A percentile compares a stretch with the other conserved stretches of the same genome.
phyloP scores from a whole-genome alignment of 2,797 vertebrate genomes.

The Pogonophryne albipinna region DNA sequence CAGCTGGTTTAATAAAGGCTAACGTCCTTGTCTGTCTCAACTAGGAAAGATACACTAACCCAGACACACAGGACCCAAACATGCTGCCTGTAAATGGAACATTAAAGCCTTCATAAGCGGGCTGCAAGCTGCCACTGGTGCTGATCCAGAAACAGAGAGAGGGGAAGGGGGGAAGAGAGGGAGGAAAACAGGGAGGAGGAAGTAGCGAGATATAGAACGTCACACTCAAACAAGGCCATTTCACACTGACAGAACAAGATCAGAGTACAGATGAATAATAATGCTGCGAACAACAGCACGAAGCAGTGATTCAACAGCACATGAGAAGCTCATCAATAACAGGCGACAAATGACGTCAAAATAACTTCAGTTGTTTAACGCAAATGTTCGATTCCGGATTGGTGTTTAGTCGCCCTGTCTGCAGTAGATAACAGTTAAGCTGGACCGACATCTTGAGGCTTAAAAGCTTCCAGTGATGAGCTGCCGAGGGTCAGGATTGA shows the following conservation, averaged over 20 bases:
- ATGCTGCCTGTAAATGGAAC: conserved; percentile 69
- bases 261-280: conserved; percentile 34
- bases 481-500: conserved; percentile 36
- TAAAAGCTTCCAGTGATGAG: conserved; percentile 57
- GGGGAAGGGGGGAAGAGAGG: not conserved
- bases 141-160: conserved; percentile 47
- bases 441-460: conserved; percentile 59
- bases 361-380: conserved; percentile 26
- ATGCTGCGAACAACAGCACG: conserved; percentile 22
- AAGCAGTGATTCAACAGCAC: conserved; percentile 12
- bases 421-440: conserved; percentile 44
- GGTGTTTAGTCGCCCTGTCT: not conserved
- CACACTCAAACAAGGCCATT: conserved; percentile 54
- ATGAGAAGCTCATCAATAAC: conserved; percentile 31
- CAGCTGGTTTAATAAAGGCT: conserved; percentile 65
- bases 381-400: conserved; percentile 19
- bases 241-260: conserved; percentile 50
- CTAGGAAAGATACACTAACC: conserved; percentile 34
- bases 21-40: conserved; percentile 51
- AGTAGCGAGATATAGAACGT: conserved; percentile 31
- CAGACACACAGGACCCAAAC: conserved; percentile 32
- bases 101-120: conserved; percentile 75
- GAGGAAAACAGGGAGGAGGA: not conserved
- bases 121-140: conserved; percentile 65
- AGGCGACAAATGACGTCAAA: conserved; percentile 22